Percentiles rank a stretch among this genome's conserved stretches.
Evolutionary conservation across 2,888 invertebrate genomes (phyloP).

Genomic region (Drosophila macrospina): DNA sequence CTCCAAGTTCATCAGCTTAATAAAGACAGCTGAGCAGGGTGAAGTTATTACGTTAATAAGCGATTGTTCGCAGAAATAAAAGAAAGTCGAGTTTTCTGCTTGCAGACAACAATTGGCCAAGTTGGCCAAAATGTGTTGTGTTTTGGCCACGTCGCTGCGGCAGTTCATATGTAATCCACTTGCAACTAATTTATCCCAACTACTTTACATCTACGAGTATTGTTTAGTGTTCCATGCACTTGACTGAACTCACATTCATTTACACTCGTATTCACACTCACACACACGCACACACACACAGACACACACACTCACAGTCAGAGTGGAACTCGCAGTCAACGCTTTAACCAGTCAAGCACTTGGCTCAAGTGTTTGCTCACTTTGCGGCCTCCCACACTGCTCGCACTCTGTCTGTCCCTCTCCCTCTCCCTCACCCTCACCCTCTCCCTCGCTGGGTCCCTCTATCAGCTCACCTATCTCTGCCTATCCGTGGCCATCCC

Average conservation of each 20-base stretch:
- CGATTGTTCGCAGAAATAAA: too few species aligned
- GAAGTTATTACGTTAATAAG: too few species aligned
- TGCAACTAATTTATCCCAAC: constrained; percentile 38
- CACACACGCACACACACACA: constrained; percentile 21
- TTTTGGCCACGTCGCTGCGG: too few species aligned
- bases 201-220: constrained; percentile 36
- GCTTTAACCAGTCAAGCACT: constrained; percentile 75
- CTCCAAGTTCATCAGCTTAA: too few species aligned
- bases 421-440: not conserved
- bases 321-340: constrained; percentile 27
- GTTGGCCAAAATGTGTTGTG: too few species aligned
- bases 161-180: constrained; percentile 35
- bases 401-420: too few species aligned
- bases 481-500: constrained; percentile 19
- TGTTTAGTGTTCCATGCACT: constrained; percentile 56
- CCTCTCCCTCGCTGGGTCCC: constrained; percentile 6
- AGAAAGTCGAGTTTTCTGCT: too few species aligned
- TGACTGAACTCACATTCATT: constrained; percentile 53
- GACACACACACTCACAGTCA: not conserved
- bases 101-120: too few species aligned
- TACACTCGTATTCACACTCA: constrained; percentile 38
- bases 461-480: constrained; percentile 1
- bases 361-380: constrained; percentile 79
- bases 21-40: too few species aligned
- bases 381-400: constrained; percentile 68